phyloP scores from a whole-genome alignment of 2,797 vertebrate genomes.

The Tragopan temminckii region DNA sequence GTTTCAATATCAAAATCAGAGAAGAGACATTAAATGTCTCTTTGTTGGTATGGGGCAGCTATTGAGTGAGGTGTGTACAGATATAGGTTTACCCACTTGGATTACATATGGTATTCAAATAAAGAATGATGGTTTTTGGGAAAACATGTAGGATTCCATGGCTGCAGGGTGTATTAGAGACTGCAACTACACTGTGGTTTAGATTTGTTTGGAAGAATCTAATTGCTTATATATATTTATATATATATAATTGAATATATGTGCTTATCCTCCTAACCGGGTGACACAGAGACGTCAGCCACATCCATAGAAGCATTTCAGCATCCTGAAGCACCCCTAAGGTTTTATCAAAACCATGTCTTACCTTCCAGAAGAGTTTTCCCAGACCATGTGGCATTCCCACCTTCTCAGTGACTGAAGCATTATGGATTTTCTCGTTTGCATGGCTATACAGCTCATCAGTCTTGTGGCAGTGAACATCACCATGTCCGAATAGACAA shows the following conservation, averaged over 20 bases:
- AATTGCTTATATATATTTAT: too few relatives aligned
- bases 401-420: neutral
- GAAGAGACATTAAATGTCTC: neutral
- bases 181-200: neutral
- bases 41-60: neutral
- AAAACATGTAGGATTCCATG: neutral
- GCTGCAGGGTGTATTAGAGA: neutral
- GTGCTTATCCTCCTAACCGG: neutral
- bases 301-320: neutral
- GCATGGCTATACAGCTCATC: neutral
- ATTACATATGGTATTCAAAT: neutral
- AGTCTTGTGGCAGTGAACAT: neutral
- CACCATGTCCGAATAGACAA: neutral
- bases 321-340: neutral
- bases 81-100: neutral
- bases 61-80: neutral
- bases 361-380: slow-evolving; percentile 15
- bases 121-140: neutral
- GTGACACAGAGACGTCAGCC: neutral
- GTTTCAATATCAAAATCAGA: neutral
- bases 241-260: too few relatives aligned
- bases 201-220: neutral
- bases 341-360: neutral
- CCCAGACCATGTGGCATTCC: neutral
- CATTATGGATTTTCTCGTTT: slow-evolving; percentile 16